These are phyloP conservation scores for Hystrix brachyura DNA, from an alignment of 2,113 vertebrate species.

Conservation along the genomic window DNA sequence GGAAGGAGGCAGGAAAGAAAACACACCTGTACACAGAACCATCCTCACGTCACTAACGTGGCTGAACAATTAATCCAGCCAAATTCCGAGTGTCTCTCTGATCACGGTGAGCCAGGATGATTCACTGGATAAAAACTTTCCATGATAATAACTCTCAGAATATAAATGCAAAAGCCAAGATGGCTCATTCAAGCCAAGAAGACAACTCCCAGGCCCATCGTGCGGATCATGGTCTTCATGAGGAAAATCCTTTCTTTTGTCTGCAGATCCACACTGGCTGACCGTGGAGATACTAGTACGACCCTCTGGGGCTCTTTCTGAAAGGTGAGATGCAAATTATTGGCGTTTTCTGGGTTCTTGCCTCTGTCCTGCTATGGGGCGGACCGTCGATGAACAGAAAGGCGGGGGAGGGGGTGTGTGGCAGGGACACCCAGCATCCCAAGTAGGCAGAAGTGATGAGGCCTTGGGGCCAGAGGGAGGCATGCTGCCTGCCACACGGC, in stretches of 20 bases:
- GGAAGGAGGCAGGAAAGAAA: neutral
- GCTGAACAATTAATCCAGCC: neutral
- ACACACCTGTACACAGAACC: neutral
- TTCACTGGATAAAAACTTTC: neutral
- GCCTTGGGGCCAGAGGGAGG: neutral
- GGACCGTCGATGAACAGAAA: slow-evolving; percentile 4
- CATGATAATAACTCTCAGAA: neutral
- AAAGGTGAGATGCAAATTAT: neutral
- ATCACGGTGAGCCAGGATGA: neutral
- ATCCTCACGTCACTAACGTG: neutral
- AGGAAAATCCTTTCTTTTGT: neutral
- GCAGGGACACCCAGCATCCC: neutral
- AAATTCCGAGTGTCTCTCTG: neutral
- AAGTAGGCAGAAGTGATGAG: neutral
- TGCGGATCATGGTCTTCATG: neutral
- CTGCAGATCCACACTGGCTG: neutral
- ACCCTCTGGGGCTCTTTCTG: neutral
- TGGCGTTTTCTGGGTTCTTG: slow-evolving; percentile 10
- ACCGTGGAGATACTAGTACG: neutral
- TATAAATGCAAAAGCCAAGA: neutral
- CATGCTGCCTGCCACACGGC: neutral
- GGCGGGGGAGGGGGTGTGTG: neutral
- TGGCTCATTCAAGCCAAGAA: neutral
- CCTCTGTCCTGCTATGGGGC: neutral
- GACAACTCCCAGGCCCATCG: neutral